Base-by-base conservation (phyloP, 2,797 vertebrate genomes). In the Danio aesculapii region DNA sequence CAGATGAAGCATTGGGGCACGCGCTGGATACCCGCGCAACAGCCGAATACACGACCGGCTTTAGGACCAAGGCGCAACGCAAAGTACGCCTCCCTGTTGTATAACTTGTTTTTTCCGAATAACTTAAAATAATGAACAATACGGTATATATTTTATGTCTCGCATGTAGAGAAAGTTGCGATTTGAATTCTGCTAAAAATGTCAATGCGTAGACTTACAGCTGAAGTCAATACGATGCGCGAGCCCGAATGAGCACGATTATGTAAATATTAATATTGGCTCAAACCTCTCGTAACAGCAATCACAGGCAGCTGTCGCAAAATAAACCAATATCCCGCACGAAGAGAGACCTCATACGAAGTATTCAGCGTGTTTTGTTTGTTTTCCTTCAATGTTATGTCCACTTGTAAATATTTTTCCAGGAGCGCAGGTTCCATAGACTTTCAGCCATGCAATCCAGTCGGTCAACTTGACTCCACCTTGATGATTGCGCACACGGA, bases 31-130 rank as follows among this genome's bases (percentile, higher is more conserved):
- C 5, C 63, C 72, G 84, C 21, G 68, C 52, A 68, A 83, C 73
- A 71, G 79, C 4, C 41, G 46, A 5, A 2, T 82, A 93, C 1
- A 0, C 30, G 87, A 58, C 87, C 69, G 91, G 88, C 89, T 84
- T 88, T 94, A 94, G 90, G 94, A 94, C 93, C 90, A 6, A 8
- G 21, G 1, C 11, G 6, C 66, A 8, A 49, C 21, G 13, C 17
- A 12, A 14, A 5, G 74, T 7, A 72, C 80, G 6, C 57, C 72
- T 21, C 79, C 85, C 85, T 63, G 90, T 95, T 95, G 93, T 94
- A 92, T 95, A 95, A 95, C 93, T 92, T 93, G 92, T 94, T 95
- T 90, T 90, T 73, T 52, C 82, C 68, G 84, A 90, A 85, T 69
- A 52, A 68, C 19, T 77, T 85, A 86, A 86, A 70, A 47, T 68